Conservation (phyloP, 2,797 vertebrate species). For the Sandelia bainsii region DNA sequence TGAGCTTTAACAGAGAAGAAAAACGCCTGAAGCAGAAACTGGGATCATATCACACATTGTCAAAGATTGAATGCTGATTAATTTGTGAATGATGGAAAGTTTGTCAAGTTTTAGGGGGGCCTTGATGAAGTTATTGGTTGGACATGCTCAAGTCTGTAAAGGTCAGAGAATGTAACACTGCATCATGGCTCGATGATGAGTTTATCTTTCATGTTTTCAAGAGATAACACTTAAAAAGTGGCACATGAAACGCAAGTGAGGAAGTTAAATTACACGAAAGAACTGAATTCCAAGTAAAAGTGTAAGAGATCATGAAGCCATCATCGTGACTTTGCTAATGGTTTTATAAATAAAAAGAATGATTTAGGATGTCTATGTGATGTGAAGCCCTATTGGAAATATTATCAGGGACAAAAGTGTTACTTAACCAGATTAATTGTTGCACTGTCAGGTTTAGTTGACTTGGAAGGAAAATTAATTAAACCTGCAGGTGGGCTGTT, state of each 20-base stretch:
- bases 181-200: not conserved
- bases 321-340: not conserved
- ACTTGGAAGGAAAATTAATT: constrained; percentile 59
- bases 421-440: constrained; percentile 41
- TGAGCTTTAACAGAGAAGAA: not conserved
- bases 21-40: not conserved
- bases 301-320: not conserved
- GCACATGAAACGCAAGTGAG: not conserved
- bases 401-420: constrained; percentile 24
- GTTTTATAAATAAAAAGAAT: constrained; percentile 5
- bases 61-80: not conserved
- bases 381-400: not conserved
- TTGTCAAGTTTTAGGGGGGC: not conserved
- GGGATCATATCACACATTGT: not conserved
- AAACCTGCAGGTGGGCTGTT: constrained; percentile 58
- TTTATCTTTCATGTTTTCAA: constrained; percentile 10
- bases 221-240: constrained; percentile 1
- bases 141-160: constrained; percentile 12
- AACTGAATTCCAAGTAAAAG: not conserved
- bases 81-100: not conserved
- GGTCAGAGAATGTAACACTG: constrained; percentile 18
- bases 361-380: not conserved
- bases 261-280: not conserved
- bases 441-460: constrained; percentile 39
- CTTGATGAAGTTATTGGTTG: constrained; percentile 17